These are phyloP conservation scores for Centropus unirufus DNA, from an alignment of 2,113 vertebrate genomes.

Conservation along the genomic window DNA sequence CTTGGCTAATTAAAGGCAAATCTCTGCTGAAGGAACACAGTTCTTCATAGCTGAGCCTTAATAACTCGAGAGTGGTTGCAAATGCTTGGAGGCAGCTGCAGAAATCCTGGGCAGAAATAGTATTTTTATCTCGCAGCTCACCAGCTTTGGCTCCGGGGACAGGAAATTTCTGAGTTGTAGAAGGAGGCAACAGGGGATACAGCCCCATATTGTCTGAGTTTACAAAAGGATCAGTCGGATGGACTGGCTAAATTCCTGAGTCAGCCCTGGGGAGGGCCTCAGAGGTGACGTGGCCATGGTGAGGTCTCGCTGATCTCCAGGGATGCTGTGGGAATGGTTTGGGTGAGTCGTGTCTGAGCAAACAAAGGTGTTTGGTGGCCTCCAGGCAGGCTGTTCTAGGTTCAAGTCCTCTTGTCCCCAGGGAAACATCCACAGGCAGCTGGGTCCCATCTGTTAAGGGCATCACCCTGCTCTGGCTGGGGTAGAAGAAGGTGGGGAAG, in stretches of 20 bases:
- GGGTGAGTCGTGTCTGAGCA: fast-evolving
- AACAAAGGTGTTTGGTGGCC: not conserved
- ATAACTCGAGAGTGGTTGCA: slow-evolving; percentile 2
- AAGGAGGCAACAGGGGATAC: not conserved
- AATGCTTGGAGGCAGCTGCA: slow-evolving; percentile 16
- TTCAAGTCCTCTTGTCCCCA: not conserved
- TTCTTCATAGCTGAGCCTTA: slow-evolving; percentile 1
- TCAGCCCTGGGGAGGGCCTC: not conserved
- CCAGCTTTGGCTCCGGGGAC: not conserved
- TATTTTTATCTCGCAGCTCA: slow-evolving; percentile 34
- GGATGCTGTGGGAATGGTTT: fast-evolving
- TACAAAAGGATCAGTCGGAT: not conserved
- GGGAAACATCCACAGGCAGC: not conserved
- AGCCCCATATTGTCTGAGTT: fast-evolving
- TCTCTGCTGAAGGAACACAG: slow-evolving; percentile 16
- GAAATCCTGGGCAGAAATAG: slow-evolving; percentile 46
- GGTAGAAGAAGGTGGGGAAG: not conserved
- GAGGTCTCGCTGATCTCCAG: fast-evolving
- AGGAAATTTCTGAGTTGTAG: not conserved
- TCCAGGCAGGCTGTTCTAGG: not conserved
- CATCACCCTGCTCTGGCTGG: not conserved
- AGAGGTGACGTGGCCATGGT: fast-evolving
- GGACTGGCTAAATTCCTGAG: not conserved
- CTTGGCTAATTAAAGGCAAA: slow-evolving; percentile 66
- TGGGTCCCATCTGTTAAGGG: not conserved